Base-by-base conservation (phyloP, 2,888 invertebrate species). In the Tryphoninae sp. region DNA sequence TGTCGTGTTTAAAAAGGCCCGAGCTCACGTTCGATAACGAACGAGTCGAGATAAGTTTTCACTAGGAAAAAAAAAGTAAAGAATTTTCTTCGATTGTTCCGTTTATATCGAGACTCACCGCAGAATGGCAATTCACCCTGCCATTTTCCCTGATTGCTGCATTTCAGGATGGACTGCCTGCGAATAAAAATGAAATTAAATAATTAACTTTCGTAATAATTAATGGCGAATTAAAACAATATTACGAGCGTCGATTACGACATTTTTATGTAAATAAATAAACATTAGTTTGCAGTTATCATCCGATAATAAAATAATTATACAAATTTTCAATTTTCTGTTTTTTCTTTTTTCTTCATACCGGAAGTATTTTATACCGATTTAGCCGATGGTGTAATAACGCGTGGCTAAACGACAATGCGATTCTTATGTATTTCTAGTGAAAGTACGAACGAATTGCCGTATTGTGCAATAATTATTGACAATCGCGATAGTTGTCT, bases 71-170 rank as follows among this genome's bases (percentile, higher is more conserved):
- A n/a, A 51, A 51, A 62, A 53, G 16, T 22, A 11, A 11, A 13
- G 8, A 67, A 61, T 9, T 53, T 53, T 16, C 23, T n/a, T 22
- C 33, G 33, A 33, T 33, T 6, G 33, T 33, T 16, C 23, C 49
- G 9, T 55, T 59, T 53, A 19, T 26, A 26, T 26, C 1, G 33
- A 75, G 51, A 91, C 93, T 94, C 92, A 95, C 97, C 97, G 92
- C 97, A 97, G 92, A 97, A 97, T 40, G 97, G 97, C 68, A 96
- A 92, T 62, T 97, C 97, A 7, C 95, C 95, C 42, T 95, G 95
- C 97, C 97, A 97, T 89, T 95, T 95, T 55, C 95, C 96, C 74
- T 94, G 93, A 61, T 94, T 91, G 72, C 95, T 95, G 92, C 97
- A 97, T 81, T 95, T 95, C 81, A 95, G 92, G 84, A 94, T 94